A percentile compares a stretch with the other conserved stretches of the same genome.
Evolutionary conservation across 2,888 invertebrate genomes (phyloP).

Genomic region (Slavum lentiscoides): DNA sequence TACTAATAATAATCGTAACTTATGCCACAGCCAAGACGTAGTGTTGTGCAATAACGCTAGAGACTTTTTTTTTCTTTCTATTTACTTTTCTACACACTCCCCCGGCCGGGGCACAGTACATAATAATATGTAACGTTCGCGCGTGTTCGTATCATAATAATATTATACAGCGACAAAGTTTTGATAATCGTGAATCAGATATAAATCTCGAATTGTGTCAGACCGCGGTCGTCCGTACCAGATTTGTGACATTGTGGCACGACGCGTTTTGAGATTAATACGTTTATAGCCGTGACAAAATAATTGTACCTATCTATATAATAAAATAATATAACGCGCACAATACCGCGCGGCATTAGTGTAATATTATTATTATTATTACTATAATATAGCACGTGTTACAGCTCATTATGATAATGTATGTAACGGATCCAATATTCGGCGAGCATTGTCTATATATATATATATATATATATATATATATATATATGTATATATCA

Average conservation of each 20-base stretch:
- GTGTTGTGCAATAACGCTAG: too few species aligned
- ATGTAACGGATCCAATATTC: too few species aligned
- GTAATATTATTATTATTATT: too few species aligned
- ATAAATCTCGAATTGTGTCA: neutral
- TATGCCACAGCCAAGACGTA: too few species aligned
- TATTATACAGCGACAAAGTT: neutral
- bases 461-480: neutral
- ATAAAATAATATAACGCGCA: too few species aligned
- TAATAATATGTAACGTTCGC: neutral
- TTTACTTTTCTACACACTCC: neutral
- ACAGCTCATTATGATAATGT: too few species aligned
- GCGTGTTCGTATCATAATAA: neutral
- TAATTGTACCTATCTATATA: too few species aligned
- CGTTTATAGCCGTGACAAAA: neutral
- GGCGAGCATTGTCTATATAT: too few species aligned
- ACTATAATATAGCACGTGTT: too few species aligned
- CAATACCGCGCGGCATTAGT: neutral
- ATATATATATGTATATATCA: too few species aligned
- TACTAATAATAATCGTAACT: too few species aligned
- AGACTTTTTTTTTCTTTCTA: too few species aligned
- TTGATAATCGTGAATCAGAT: conserved; percentile 15
- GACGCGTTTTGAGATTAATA: neutral
- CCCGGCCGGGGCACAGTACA: neutral
- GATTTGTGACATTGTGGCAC: neutral
- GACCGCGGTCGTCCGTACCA: neutral